Evolutionary conservation across 35 echinoderm and acorn worm genomes (phyloP).

Genomic region (Acanthaster planci): DNA sequence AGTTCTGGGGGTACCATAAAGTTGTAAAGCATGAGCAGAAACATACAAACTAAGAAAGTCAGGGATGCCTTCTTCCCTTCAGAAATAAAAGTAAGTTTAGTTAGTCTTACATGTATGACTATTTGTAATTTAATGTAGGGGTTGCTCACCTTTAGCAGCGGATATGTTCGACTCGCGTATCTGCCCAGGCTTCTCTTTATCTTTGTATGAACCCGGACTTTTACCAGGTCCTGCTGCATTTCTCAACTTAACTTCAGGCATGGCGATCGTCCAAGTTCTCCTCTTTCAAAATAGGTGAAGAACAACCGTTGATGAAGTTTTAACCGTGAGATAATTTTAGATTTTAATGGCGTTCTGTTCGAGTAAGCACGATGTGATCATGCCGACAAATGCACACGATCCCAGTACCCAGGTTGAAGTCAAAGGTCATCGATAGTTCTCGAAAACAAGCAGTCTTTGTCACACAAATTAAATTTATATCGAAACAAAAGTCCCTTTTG

Average conservation of each 20-base stretch:
- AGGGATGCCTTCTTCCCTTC: too few relatives aligned
- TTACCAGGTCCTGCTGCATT: neutral
- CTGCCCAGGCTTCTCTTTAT: constrained; percentile 88
- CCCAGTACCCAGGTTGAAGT: neutral
- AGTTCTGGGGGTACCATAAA: too few relatives aligned
- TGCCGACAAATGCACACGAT: neutral
- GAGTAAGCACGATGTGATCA: too few relatives aligned
- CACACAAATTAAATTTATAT: constrained; percentile 8
- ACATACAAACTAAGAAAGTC: too few relatives aligned
- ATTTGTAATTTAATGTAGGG: too few relatives aligned
- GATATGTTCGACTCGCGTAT: constrained; percentile 88
- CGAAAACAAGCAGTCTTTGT: constrained; percentile 3
- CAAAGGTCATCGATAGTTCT: constrained; percentile 46
- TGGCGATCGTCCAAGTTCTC: neutral
- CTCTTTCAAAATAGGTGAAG: neutral
- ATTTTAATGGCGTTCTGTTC: constrained; percentile 19
- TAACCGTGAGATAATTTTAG: neutral
- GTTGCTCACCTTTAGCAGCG: constrained; percentile 82
- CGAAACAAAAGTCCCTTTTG: too few relatives aligned
- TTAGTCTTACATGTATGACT: too few relatives aligned
- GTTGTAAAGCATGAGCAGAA: too few relatives aligned
- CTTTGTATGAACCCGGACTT: constrained; percentile 46
- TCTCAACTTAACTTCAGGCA: neutral
- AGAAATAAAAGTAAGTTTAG: too few relatives aligned
- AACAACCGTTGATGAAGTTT: neutral